These are phyloP conservation scores for Cervus canadensis DNA, from an alignment of 2,113 vertebrate species.

Conservation along the genomic window DNA sequence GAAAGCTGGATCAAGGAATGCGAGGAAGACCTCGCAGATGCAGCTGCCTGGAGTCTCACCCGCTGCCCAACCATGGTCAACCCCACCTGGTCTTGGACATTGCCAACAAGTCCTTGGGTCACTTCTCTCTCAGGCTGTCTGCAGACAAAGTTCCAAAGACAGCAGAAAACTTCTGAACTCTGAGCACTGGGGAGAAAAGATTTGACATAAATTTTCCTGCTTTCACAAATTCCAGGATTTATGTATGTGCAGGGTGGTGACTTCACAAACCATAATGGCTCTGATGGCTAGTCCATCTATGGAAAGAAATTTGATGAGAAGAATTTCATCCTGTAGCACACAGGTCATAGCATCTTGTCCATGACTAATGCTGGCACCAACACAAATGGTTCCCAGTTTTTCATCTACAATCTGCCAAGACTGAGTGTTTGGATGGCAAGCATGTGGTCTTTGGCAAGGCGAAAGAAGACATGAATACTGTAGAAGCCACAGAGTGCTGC, in stretches of 20 bases:
- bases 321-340: not conserved
- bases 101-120: not conserved
- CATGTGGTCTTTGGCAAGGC: not conserved
- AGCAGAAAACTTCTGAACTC: not conserved
- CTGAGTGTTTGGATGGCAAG: not conserved
- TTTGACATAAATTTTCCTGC: not conserved
- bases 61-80: not conserved
- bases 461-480: not conserved
- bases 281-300: not conserved
- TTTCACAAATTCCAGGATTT: not conserved
- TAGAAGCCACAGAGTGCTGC: not conserved
- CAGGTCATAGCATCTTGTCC: not conserved
- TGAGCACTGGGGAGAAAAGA: not conserved
- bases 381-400: not conserved
- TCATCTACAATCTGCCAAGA: not conserved
- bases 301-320: not conserved
- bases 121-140: not conserved
- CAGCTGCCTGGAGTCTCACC: not conserved
- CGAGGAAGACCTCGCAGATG: not conserved
- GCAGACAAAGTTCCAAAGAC: not conserved
- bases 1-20: not conserved
- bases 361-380: not conserved
- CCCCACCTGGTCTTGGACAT: not conserved
- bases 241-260: not conserved
- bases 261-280: not conserved